Evolutionary conservation across 2,113 vertebrate species (phyloP).

Genomic region (Megaleporinus macrocephalus): DNA sequence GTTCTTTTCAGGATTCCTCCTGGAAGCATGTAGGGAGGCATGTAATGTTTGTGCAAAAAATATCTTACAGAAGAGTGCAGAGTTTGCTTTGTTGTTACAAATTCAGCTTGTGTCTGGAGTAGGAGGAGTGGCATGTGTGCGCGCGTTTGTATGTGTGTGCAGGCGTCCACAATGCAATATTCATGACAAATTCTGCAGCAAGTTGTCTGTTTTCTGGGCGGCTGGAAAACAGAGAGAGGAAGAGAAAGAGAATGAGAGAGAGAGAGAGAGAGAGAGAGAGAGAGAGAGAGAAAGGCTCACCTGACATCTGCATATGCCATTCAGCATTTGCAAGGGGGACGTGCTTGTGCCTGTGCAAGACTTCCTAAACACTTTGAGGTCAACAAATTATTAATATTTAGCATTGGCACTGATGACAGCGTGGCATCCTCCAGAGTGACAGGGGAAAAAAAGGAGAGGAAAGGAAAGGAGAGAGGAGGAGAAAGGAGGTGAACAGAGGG

Average conservation of each 20-base stretch:
- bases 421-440: constrained; percentile 75
- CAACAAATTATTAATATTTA: constrained; percentile 81
- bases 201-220: constrained; percentile 67
- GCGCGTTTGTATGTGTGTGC: constrained; percentile 27
- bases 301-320: constrained; percentile 83
- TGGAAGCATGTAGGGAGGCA: constrained; percentile 17
- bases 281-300: constrained; percentile 61
- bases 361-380: constrained; percentile 80
- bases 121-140: constrained; percentile 15
- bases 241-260: constrained; percentile 32
- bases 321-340: constrained; percentile 72
- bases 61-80: constrained; percentile 36
- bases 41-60: constrained; percentile 35
- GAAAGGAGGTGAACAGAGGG: constrained; percentile 69
- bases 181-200: constrained; percentile 74
- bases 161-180: constrained; percentile 72
- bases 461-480: constrained; percentile 50
- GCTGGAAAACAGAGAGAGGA: constrained; percentile 56
- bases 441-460: constrained; percentile 64
- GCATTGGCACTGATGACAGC: constrained; percentile 78
- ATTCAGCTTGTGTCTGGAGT: constrained; percentile 25
- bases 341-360: constrained; percentile 74
- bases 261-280: constrained; percentile 32
- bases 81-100: constrained; percentile 50
- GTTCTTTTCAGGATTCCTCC: constrained; percentile 14